phyloP scores from a whole-genome alignment of 2,888 invertebrate genomes.

The Pelosia muscerda region DNA sequence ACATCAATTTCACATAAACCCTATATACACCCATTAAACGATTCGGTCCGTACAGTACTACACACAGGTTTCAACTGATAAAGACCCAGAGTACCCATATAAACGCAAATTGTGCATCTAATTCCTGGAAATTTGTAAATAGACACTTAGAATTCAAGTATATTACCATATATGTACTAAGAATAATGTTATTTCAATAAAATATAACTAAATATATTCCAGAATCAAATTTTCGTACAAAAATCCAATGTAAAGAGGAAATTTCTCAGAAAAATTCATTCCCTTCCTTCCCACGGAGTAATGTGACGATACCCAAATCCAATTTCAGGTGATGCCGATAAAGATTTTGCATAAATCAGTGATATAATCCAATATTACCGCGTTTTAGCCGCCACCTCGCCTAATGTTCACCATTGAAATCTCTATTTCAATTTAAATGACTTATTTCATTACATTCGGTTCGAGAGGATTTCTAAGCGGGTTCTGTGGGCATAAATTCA shows the following conservation, averaged over 20 bases:
- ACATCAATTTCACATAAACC: not conserved
- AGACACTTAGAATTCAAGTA: not conserved
- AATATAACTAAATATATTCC: not conserved
- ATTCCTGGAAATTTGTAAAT: not conserved
- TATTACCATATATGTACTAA: not conserved
- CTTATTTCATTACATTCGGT: constrained; percentile 81
- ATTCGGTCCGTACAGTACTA: too few species aligned
- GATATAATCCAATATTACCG: constrained; percentile 84
- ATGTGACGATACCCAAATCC: constrained; percentile 77
- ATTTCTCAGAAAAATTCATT: constrained; percentile 26
- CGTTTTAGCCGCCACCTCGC: constrained; percentile 73
- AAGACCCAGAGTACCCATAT: not conserved
- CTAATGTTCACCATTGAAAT: constrained; percentile 83
- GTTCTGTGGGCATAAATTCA: constrained; percentile 76
- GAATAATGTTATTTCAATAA: constrained; percentile 3
- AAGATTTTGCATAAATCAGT: constrained; percentile 86
- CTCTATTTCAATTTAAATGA: constrained; percentile 86
- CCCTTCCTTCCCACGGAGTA: constrained; percentile 47
- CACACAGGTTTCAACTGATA: too few species aligned
- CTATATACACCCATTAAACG: not conserved
- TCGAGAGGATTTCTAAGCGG: constrained; percentile 65
- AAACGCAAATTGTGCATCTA: not conserved
- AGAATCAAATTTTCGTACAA: constrained; percentile 6
- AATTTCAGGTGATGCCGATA: constrained; percentile 83
- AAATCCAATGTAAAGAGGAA: constrained; percentile 18